These are phyloP conservation scores for Perithous albicinctus DNA, from an alignment of 2,888 invertebrate genomes.

Conservation along the genomic window DNA sequence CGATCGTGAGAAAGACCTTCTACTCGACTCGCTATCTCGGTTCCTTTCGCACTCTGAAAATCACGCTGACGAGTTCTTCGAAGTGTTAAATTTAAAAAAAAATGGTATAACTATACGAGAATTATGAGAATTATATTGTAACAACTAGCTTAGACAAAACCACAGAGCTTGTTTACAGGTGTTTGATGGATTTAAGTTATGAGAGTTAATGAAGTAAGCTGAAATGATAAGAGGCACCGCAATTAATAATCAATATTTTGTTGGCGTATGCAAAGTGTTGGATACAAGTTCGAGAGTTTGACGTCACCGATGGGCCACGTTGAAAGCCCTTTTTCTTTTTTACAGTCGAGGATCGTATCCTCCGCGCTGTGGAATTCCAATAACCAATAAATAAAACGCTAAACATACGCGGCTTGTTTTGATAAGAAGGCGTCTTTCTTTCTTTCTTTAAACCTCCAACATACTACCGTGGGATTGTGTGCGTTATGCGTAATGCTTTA, in stretches of 20 bases:
- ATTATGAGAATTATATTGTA: background rate
- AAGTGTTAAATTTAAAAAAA: constrained; percentile 20
- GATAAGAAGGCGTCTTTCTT: constrained; percentile 75
- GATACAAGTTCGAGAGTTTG: background rate
- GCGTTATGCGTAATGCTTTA: constrained; percentile 64
- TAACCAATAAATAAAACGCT: constrained; percentile 79
- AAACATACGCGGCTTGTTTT: constrained; percentile 77
- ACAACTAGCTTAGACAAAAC: background rate
- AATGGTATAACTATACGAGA: background rate
- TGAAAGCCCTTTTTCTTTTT: constrained; percentile 5
- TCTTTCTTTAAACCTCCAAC: constrained; percentile 67
- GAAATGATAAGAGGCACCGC: background rate
- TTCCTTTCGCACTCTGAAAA: constrained; percentile 41
- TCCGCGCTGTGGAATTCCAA: constrained; percentile 63
- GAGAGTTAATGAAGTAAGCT: background rate
- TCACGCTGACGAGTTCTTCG: constrained; percentile 54
- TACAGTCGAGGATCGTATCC: background rate
- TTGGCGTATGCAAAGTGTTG: background rate
- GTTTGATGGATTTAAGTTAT: background rate
- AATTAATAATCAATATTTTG: background rate
- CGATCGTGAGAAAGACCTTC: constrained; percentile 27
- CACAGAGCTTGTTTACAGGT: background rate
- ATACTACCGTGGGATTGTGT: constrained; percentile 62
- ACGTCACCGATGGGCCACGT: constrained; percentile 25
- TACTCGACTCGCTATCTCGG: background rate